Evolutionary conservation across 2,888 invertebrate genomes (phyloP).

Genomic region (Pandemis corylana): DNA sequence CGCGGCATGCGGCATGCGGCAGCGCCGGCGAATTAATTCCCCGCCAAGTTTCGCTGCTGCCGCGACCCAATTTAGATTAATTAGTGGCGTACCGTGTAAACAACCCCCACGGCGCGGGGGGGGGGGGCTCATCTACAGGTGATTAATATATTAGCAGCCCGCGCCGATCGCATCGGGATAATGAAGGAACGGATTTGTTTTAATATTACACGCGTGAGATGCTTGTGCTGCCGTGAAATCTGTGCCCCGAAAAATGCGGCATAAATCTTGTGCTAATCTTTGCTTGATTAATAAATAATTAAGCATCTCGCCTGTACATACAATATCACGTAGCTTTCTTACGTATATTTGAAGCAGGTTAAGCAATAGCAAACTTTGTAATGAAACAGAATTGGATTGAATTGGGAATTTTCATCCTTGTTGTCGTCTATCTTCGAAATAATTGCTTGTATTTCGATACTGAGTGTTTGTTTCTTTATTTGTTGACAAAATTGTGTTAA

Average conservation of each 20-base stretch:
- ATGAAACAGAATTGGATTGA: no score
- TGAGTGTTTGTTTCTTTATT: not conserved
- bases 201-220: slow-evolving; percentile 10
- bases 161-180: slow-evolving; percentile 23
- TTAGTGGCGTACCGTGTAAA: slow-evolving; percentile 39
- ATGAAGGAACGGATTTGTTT: slow-evolving; percentile 5
- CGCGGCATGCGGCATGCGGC: slow-evolving; percentile 42
- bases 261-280: no score
- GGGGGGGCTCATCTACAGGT: slow-evolving; percentile 34
- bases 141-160: slow-evolving; percentile 41
- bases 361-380: no score
- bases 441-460: not conserved
- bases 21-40: slow-evolving; percentile 46
- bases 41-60: slow-evolving; percentile 47
- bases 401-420: no score
- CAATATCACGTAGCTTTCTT: no score
- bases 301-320: no score
- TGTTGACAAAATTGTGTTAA: not conserved
- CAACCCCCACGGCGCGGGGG: slow-evolving; percentile 26
- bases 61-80: slow-evolving; percentile 44
- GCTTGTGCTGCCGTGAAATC: not conserved
- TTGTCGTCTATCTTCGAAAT: not conserved
- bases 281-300: no score
- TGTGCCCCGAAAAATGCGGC: not conserved
- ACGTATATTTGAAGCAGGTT: no score